Conservation (phyloP, 2,888 invertebrate genomes). For the Trichopoda pennipes region DNA sequence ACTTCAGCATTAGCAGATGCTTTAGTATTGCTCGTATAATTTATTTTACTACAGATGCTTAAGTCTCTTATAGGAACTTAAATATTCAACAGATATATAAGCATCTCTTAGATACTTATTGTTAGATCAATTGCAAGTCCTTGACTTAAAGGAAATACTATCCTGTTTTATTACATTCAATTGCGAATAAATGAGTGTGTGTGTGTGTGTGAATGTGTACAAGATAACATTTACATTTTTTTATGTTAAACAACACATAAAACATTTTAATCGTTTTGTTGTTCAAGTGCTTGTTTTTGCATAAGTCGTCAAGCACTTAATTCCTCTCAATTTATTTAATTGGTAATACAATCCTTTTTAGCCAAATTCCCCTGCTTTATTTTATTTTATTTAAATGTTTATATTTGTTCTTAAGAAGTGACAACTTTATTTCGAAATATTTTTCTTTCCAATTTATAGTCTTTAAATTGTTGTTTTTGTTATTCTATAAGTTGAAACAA, state of each 20-base stretch:
- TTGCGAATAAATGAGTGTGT: background rate
- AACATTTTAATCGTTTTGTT: conserved; percentile 25
- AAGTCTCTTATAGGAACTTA: background rate
- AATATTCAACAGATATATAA: background rate
- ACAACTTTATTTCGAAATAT: conserved; percentile 66
- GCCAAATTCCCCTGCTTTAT: conserved; percentile 45
- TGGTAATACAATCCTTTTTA: conserved; percentile 64
- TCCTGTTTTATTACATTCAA: background rate
- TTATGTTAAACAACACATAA: conserved; percentile 23
- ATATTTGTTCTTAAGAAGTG: conserved; percentile 3
- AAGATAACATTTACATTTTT: conserved; percentile 27
- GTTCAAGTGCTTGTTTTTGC: background rate
- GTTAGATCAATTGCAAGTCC: conserved; percentile 7
- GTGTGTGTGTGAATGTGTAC: background rate
- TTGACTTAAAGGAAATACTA: conserved; percentile 28
- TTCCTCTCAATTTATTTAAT: conserved; percentile 61
- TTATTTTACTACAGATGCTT: background rate
- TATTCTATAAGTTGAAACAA: conserved; percentile 13
- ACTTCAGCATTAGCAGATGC: no score
- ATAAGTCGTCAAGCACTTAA: conserved; percentile 33
- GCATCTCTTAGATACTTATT: background rate
- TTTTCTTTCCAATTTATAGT: conserved; percentile 21
- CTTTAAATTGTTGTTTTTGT: background rate
- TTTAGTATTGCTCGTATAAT: background rate
- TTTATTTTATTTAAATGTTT: background rate